Base-by-base conservation (phyloP, 2,113 vertebrate genomes). In the Halcyon malimbica region DNA sequence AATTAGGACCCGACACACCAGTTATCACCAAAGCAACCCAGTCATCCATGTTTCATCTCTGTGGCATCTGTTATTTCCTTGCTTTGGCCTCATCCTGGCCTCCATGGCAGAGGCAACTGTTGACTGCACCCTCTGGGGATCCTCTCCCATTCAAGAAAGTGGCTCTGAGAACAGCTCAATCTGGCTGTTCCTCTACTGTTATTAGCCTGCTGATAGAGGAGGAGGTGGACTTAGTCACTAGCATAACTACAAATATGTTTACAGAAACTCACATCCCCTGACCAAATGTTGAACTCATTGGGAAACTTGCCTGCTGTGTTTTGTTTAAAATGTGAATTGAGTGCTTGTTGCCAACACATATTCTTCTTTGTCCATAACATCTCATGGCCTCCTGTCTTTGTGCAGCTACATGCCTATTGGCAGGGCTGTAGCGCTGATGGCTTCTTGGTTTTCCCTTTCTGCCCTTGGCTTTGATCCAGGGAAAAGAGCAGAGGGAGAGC, bases 281-380 rank as follows among this genome's bases (percentile, higher is more conserved):
- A 29, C 14, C 69, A 95, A 87, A 65, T 3, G 37, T 44, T 77
- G 82, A 85, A 74, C 76, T 81, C 71, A 17, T 56, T 16, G 53
- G 82, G 80, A 94, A 75, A 31, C 35, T 41, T 35, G 42, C 67
- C 53, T 53, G 63, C 54, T 67, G 28, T 8, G 1, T 5, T 80
- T 59, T 68, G 75, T 74, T 80, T 75, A 39, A 70, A 70, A 86
- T 9, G 56, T 46, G 68, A 81, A 75, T 41, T 0, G 0, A 85
- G 48, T 0, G 0, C 46, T 77, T 0, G 0, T 29, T 77, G 62
- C 59, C 92, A 85, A 3, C 24, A 13, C 1, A 0, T 53, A 53
- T 54, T 69, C 81, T 67, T 88, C 81, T 62, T 65, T 50, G 79
- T 90, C 89, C 87, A 54, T 50, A 63, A 33, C 1, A 1, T 37